Percentiles rank a stretch among this genome's conserved stretches.
phyloP scores from a whole-genome alignment of 1,140 invertebrate genomes.

The Coenobita brevimanus region DNA sequence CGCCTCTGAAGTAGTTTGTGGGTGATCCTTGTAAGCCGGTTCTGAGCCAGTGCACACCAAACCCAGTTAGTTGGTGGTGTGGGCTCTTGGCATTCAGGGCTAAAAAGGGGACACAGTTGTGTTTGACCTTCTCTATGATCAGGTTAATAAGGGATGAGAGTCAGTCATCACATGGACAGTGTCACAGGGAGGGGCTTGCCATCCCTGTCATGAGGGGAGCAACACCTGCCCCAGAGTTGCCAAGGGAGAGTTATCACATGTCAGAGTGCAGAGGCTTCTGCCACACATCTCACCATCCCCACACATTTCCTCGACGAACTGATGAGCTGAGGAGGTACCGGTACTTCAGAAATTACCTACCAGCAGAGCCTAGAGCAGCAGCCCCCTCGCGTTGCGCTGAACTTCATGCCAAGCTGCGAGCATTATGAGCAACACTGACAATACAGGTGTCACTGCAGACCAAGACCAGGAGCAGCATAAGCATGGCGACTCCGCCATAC shows the following conservation, averaged over 20 bases:
- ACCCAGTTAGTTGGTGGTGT: no score
- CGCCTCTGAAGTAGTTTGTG: no score
- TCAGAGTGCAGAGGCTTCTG: background rate
- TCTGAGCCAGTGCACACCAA: no score
- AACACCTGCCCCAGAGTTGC: background rate
- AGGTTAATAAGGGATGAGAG: background rate
- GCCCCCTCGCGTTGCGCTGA: slow-evolving; percentile 3
- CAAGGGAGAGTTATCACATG: background rate
- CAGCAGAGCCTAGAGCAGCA: background rate
- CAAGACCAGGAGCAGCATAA: slow-evolving; percentile 19
- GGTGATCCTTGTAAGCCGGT: no score
- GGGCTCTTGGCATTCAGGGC: no score
- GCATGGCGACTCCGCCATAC: background rate
- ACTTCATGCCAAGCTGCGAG: slow-evolving; percentile 31
- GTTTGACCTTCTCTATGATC: background rate
- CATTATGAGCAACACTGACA: slow-evolving; percentile 48
- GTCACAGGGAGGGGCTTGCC: background rate
- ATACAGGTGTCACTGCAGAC: background rate
- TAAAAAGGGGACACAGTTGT: no score
- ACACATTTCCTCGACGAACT: background rate
- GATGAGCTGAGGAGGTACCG: slow-evolving; percentile 16
- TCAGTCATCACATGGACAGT: background rate
- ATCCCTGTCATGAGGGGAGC: slow-evolving; percentile 3
- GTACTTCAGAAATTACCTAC: background rate
- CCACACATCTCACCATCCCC: background rate